Evolutionary conservation across 1,140 invertebrate species (phyloP).

Genomic region (Drosophila tropicalis): DNA sequence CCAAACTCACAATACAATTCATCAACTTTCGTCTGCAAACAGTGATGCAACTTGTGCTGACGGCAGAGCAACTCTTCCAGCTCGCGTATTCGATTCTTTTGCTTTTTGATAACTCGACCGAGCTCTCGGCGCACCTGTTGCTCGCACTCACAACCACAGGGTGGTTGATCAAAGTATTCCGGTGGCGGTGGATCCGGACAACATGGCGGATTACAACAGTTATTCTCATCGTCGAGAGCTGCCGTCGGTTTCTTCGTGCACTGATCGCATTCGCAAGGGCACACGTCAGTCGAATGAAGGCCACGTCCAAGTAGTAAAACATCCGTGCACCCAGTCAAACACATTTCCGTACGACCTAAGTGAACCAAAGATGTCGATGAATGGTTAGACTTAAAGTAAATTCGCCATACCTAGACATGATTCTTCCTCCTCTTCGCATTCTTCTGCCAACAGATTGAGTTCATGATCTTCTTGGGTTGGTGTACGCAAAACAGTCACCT

Average conservation of each 20-base stretch:
- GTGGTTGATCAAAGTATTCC: constrained; percentile 28
- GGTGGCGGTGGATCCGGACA: not conserved
- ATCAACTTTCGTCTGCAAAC: constrained; percentile 49
- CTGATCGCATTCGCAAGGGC: constrained; percentile 43
- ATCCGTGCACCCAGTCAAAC: constrained; percentile 53
- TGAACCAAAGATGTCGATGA: not conserved
- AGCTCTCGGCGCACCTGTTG: constrained; percentile 33
- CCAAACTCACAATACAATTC: constrained; percentile 58
- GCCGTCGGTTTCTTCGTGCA: constrained; percentile 23
- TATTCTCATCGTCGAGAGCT: not conserved
- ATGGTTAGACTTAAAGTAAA: too few relatives aligned
- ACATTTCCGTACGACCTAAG: constrained; percentile 10
- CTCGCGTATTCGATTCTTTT: constrained; percentile 44
- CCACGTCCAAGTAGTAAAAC: constrained; percentile 59
- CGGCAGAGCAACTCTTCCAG: constrained; percentile 47
- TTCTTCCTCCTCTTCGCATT: not conserved
- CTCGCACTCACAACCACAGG: constrained; percentile 43
- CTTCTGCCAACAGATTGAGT: not conserved
- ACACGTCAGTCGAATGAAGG: constrained; percentile 26
- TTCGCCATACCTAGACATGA: constrained; percentile 1
- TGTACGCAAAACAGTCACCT: constrained; percentile 47
- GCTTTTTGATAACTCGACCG: constrained; percentile 41
- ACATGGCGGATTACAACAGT: constrained; percentile 15
- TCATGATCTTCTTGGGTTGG: constrained; percentile 42
- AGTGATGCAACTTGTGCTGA: constrained; percentile 40